phyloP scores from a whole-genome alignment of 2,797 vertebrate genomes.

The Myotis daubentonii region DNA sequence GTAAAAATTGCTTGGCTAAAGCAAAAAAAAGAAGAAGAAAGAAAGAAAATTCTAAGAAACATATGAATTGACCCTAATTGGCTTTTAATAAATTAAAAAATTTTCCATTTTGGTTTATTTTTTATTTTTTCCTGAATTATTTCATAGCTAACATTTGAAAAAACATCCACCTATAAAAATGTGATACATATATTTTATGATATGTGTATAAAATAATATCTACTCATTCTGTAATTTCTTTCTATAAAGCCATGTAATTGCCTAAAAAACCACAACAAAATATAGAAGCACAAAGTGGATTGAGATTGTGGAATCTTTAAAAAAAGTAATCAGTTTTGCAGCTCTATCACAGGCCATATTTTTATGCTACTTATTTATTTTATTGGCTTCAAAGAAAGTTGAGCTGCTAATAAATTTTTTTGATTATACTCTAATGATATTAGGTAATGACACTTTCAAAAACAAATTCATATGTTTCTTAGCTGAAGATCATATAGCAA shows the following conservation, averaged over 20 bases:
- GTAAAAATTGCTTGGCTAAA: conserved; percentile 3
- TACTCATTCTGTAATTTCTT: not conserved
- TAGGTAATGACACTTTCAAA: not conserved
- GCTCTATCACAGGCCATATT: not conserved
- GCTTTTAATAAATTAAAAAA: not conserved
- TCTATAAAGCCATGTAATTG: conserved; percentile 8
- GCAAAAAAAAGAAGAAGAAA: conserved; percentile 19
- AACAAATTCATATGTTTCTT: conserved; percentile 42
- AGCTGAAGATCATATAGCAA: conserved; percentile 32
- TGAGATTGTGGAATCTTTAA: conserved; percentile 57
- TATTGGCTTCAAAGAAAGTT: conserved; percentile 11
- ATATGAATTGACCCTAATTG: not conserved
- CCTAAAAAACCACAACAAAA: not conserved
- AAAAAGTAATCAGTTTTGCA: not conserved
- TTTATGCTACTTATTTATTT: not conserved
- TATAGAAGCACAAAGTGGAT: not conserved
- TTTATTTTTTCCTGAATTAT: conserved; percentile 31
- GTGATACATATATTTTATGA: conserved; percentile 13
- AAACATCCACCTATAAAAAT: not conserved
- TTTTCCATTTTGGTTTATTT: conserved; percentile 39
- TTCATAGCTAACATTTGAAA: conserved; percentile 21
- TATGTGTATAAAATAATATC: not conserved
- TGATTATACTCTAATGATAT: not conserved
- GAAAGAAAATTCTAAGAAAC: conserved; percentile 53
- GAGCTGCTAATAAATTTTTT: not conserved